Evolutionary conservation across 2,113 vertebrate genomes (phyloP).

Genomic region (Theristicus caerulescens): DNA sequence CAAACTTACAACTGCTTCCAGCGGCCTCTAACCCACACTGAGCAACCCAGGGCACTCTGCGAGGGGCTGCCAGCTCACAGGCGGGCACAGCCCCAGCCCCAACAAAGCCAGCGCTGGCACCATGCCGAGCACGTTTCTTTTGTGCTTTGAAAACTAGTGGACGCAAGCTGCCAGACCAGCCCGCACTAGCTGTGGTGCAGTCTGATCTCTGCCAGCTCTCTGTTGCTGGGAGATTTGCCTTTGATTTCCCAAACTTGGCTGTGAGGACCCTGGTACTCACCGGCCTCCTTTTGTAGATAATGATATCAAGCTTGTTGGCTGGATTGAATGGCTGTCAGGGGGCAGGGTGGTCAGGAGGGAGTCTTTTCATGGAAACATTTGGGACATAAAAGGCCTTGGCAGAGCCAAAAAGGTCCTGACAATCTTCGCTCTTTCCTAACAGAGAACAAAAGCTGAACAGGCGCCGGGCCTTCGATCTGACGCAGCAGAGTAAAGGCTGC

Average conservation of each 20-base stretch:
- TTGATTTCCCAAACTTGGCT: constrained; percentile 62
- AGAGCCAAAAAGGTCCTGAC: constrained; percentile 34
- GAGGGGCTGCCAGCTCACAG: not conserved
- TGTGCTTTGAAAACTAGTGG: not conserved
- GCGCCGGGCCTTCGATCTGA: not conserved
- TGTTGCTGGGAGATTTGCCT: constrained; percentile 50
- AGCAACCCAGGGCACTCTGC: not conserved
- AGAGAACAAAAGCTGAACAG: constrained; percentile 28
- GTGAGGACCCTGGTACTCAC: not conserved
- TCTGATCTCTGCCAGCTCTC: not conserved
- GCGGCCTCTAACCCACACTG: not conserved
- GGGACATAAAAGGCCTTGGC: constrained; percentile 56
- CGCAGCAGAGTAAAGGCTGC: rapidly evolving
- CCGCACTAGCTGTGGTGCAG: not conserved
- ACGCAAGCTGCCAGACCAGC: not conserved
- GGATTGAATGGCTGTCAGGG: constrained; percentile 44
- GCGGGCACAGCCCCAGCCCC: not conserved
- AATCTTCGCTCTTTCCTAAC: not conserved
- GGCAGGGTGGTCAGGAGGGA: constrained; percentile 23
- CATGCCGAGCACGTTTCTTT: not conserved
- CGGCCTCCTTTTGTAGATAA: constrained; percentile 54
- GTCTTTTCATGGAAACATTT: constrained; percentile 58
- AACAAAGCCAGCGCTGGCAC: not conserved
- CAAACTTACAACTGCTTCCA: not conserved
- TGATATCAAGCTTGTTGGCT: constrained; percentile 69